Base-by-base conservation (phyloP, 2,888 invertebrate species). In the Tortricodes alternella region DNA sequence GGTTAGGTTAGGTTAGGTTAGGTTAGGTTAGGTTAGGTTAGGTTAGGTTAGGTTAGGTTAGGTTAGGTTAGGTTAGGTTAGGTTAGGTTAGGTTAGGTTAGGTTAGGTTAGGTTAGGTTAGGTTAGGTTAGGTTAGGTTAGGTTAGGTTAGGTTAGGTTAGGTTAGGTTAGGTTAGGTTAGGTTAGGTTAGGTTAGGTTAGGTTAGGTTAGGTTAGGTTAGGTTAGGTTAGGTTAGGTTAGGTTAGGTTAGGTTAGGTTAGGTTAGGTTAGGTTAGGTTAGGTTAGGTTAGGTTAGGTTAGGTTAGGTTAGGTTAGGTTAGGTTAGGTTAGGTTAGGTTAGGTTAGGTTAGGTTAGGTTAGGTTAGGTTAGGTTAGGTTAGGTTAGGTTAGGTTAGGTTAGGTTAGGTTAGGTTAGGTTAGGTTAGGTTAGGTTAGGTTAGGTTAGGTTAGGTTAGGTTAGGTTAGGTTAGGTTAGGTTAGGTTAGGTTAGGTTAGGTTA, bases 1-100 rank as follows among this genome's bases (percentile, higher is more conserved):
- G 52, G 52, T 58, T 58, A 58, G 55, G 55, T 56, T 56, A 56
- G 55, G 55, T 56, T 56, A 56, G 55, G 55, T 56, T 56, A 56
- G 55, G 55, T 56, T 55, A 55, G 55, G 55, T 55, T 55, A 55
- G 55, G 55, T 55, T 55, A 55, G 55, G 55, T 55, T 55, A 55
- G 55, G 55, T 49, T 55, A 55, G 49, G 56, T 56, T 56, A 56
- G 56, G 56, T 56, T 56, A 56, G 56, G 56, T 56, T 56, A 56
- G 56, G 56, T 56, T 56, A 56, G 56, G 56, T 56, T 50, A 56
- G 53, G 53, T 55, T 55, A 55, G 53, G 53, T 55, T 55, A 56
- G 55, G 55, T 56, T 56, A 56, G 55, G 55, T 58, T 51, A 46
- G 58, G 51, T 46, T 46, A 51, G 58, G 50, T 53, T 38, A 59